Evolutionary conservation across 1,140 invertebrate species (phyloP), one percentile per base, ranked within the genome.

Genomic region (Rhyzopertha dominica): DNA sequence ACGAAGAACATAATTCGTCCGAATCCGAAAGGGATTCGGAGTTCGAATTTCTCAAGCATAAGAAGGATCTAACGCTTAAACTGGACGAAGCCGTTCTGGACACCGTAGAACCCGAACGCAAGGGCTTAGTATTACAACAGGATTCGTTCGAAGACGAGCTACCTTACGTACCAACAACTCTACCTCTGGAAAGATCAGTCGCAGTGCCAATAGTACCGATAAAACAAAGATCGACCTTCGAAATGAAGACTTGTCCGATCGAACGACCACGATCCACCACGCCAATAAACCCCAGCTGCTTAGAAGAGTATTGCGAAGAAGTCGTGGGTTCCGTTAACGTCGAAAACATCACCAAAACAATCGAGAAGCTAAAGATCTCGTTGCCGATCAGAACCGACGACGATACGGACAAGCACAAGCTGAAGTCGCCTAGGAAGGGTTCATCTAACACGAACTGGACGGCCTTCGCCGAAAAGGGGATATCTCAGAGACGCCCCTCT

Each of bases 101-200:
- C 23, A 47, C 68, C 8, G 68, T 71, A 39, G 77, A 79, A 59
- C 69, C 75, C 14, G 85, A 89, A 58, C 74, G 81, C 38, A 86
- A 88, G 40, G 80, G 82, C 1, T 73, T 92, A 18, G 82, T 87
- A 3, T 75, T 84, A 30, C 76, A 82, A 53, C 85, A 89, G 53
- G 86, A 89, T 53, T 87, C 86, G 7, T 87, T 90, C 51, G 87
- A 92, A 47, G 87, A 88, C 41, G 88, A 91, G 69, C 69, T 91
- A 56, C 89, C 89, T 1, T 90, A 87, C 58, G 79, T 91, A 47
- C 87, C 87, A 26, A 91, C 88, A 3, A 91, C 87, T 23, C 65
- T 91, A 41, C 87, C 88, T 10, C 71, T 81, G 60, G 88, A 91
- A 69, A 79, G 87, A 31, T 85, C 87, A 5, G 75, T 84, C 29